Evolutionary conservation across 2,797 vertebrate genomes (phyloP).

Genomic region (Poecilia picta): DNA sequence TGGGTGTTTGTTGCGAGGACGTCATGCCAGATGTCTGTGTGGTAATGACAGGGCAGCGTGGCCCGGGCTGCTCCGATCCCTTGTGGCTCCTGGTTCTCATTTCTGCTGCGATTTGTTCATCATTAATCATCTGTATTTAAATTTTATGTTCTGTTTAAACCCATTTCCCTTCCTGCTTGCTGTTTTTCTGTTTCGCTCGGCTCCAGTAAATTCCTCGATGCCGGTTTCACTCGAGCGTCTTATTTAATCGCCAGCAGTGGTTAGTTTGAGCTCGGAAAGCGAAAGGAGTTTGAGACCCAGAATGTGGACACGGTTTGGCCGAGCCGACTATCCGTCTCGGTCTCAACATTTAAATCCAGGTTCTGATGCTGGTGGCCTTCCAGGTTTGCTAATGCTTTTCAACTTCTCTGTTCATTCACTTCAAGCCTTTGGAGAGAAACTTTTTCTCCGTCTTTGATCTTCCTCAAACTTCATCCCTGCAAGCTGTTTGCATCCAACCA

Average conservation of each 20-base stretch:
- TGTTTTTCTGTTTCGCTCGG: background rate
- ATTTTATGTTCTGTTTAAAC: background rate
- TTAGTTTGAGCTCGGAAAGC: background rate
- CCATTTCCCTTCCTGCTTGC: background rate
- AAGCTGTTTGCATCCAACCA: constrained; percentile 38
- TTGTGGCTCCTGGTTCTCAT: constrained; percentile 26
- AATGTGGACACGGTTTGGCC: too few species aligned
- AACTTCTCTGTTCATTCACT: constrained; percentile 18
- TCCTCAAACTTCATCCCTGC: constrained; percentile 23
- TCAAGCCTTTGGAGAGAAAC: constrained; percentile 13
- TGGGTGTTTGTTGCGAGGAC: constrained; percentile 53
- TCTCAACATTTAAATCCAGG: too few species aligned
- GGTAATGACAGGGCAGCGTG: constrained; percentile 60
- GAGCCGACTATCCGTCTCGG: too few species aligned
- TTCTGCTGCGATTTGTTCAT: constrained; percentile 14
- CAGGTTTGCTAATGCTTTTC: background rate
- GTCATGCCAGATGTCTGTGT: constrained; percentile 61
- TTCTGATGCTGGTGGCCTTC: too few species aligned
- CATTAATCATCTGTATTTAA: constrained; percentile 3
- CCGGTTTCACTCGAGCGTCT: background rate
- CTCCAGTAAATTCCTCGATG: background rate
- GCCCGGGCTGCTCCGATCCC: constrained; percentile 26
- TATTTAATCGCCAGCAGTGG: background rate
- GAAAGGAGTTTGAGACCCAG: too few species aligned
- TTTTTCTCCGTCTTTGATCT: constrained; percentile 34